A percentile compares a stretch with the other conserved stretches of the same genome.
Conservation (phyloP, 37 sponge, comb jelly and placozoan genomes). For the Hexactinellida sp. region DNA sequence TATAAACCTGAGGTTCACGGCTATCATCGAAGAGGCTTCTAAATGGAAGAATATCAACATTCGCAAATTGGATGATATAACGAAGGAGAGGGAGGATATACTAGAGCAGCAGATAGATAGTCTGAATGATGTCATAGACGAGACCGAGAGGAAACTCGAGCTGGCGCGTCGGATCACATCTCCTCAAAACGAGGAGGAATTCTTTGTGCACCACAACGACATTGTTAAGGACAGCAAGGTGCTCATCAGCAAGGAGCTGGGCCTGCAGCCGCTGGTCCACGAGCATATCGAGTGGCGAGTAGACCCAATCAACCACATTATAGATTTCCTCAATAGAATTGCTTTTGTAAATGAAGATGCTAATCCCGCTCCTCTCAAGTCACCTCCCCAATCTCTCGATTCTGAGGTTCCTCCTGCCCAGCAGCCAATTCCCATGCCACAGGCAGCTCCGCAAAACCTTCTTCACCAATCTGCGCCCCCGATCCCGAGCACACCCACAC, state of each 20-base stretch:
- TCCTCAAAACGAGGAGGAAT: conserved; percentile 2
- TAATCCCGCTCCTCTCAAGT: not conserved
- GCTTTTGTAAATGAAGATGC: conserved; percentile 15
- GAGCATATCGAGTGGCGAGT: conserved; percentile 18
- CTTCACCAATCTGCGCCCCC: no score
- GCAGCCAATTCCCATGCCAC: not conserved
- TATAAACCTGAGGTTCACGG: not conserved
- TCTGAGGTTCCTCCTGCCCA: not conserved
- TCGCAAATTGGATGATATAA: not conserved
- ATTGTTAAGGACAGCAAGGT: not conserved
- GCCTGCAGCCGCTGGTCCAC: not conserved
- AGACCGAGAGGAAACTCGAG: not conserved
- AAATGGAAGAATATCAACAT: conserved; percentile 9
- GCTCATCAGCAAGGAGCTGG: not conserved
- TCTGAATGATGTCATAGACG: not conserved
- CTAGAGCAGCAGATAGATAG: not conserved
- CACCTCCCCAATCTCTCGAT: not conserved
- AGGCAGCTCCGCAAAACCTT: no score
- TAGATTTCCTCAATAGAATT: not conserved
- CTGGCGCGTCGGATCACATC: not conserved
- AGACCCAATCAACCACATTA: not conserved
- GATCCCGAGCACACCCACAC: no score
- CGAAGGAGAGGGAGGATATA: conserved; percentile 1
- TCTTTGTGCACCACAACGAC: not conserved
- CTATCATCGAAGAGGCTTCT: not conserved